Percentiles rank a stretch among this genome's conserved stretches.
Conservation (phyloP, 2,888 invertebrate genomes). For the Nezara viridula region DNA sequence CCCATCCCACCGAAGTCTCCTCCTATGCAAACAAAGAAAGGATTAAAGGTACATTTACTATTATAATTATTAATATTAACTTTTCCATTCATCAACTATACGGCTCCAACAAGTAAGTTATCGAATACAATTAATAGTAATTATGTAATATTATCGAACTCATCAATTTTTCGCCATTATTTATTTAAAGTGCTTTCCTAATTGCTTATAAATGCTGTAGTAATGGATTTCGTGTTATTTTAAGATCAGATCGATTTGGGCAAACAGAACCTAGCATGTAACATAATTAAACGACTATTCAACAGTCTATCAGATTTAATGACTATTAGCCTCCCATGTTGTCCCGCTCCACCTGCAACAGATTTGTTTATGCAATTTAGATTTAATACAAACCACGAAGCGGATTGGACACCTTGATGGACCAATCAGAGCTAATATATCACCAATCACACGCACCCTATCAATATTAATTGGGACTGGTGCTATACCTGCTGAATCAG, state of each 20-base stretch:
- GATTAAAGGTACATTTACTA: too few relatives aligned
- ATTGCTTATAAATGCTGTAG: neutral
- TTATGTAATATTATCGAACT: neutral
- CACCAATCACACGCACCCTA: neutral
- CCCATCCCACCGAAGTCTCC: too few relatives aligned
- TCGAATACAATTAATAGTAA: too few relatives aligned
- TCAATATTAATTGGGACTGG: neutral
- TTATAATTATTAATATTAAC: too few relatives aligned
- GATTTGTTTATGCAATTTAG: constrained; percentile 38
- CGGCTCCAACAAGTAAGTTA: too few relatives aligned
- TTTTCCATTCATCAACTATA: too few relatives aligned
- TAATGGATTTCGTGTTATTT: neutral
- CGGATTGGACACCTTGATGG: constrained; percentile 26
- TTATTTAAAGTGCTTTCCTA: neutral
- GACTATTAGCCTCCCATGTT: neutral
- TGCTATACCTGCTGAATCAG: constrained; percentile 10
- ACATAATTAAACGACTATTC: constrained; percentile 13
- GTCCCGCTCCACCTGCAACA: neutral
- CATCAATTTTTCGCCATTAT: neutral
- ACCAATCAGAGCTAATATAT: constrained; percentile 37
- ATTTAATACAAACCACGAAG: constrained; percentile 14
- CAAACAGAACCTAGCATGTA: neutral
- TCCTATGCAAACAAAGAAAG: too few relatives aligned
- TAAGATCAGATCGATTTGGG: neutral
- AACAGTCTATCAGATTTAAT: constrained; percentile 11